Percentiles rank a stretch among this genome's conserved stretches.
Conservation (phyloP, 2,888 invertebrate species). For the Xiphydria camelus region DNA sequence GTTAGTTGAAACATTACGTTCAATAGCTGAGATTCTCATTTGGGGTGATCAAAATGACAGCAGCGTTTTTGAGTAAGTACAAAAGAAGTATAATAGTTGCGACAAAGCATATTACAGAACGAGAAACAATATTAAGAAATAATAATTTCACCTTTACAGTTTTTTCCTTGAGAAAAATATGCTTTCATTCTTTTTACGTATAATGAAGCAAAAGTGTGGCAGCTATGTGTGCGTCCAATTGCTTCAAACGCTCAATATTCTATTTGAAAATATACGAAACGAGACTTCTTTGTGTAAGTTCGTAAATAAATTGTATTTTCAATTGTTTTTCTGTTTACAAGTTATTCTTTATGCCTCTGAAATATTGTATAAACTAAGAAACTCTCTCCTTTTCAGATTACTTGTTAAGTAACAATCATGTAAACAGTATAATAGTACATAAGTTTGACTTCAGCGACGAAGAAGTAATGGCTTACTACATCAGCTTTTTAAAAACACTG, state of each 20-base stretch:
- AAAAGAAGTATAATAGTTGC: not conserved
- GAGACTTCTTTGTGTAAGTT: constrained; percentile 98
- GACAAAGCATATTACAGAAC: not conserved
- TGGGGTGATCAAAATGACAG: constrained; percentile 99
- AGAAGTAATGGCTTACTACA: constrained; percentile 99
- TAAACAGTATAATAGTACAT: constrained; percentile 98
- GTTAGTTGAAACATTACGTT: constrained; percentile 93
- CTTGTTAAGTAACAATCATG: constrained; percentile 97
- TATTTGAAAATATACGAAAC: constrained; percentile 99
- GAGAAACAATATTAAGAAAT: not conserved
- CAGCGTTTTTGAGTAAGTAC: constrained; percentile 96
- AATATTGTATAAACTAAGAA: no score
- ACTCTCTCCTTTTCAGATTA: no score
- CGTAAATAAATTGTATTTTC: no score
- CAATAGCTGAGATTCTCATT: constrained; percentile 98
- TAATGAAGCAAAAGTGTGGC: constrained; percentile 97
- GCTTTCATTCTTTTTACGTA: constrained; percentile 95
- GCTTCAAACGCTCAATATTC: constrained; percentile 95
- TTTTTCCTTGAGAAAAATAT: constrained; percentile 99
- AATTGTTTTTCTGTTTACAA: no score
- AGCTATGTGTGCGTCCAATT: constrained; percentile 97
- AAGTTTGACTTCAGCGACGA: constrained; percentile 99
- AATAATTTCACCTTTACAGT: constrained; percentile 64
- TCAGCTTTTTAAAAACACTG: constrained; percentile 97
- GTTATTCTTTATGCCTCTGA: constrained; percentile 12